Evolutionary conservation across 2,113 vertebrate species (phyloP).

Genomic region (Thryonomys swinderianus): DNA sequence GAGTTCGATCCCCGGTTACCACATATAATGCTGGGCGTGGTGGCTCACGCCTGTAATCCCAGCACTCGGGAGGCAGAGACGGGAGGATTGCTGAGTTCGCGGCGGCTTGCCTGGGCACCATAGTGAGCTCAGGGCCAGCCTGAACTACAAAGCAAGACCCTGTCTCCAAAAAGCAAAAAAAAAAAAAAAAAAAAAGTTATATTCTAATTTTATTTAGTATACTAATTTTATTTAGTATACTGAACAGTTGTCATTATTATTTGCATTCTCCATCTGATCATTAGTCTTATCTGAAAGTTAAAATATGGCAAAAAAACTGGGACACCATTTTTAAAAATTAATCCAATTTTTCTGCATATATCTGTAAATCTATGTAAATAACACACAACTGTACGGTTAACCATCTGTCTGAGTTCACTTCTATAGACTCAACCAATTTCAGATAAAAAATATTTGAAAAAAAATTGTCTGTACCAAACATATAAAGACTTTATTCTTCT

Average conservation of each 20-base stretch:
- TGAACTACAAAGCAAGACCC: no score
- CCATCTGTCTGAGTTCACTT: not conserved
- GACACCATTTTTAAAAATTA: not conserved
- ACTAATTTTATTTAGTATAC: not conserved
- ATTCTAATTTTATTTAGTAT: slow-evolving; percentile 1
- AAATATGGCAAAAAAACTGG: not conserved
- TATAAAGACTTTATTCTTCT: not conserved
- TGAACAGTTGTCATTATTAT: not conserved
- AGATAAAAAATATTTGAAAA: not conserved
- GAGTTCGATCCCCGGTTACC: no score
- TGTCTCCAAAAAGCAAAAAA: no score
- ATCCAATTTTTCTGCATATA: not conserved
- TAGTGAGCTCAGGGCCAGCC: no score
- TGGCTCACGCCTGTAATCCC: no score
- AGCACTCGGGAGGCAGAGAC: no score
- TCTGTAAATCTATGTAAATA: not conserved
- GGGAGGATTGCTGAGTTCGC: no score
- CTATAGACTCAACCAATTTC: not conserved
- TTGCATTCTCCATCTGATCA: slow-evolving; percentile 17
- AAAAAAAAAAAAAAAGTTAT: not conserved
- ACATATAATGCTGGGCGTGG: no score
- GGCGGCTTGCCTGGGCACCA: no score
- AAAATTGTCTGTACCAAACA: not conserved
- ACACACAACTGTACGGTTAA: not conserved
- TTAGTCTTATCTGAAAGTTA: slow-evolving; percentile 48